These are phyloP conservation scores for Acholoe squamosa DNA, from an alignment of 2,888 invertebrate species.

Conservation along the genomic window DNA sequence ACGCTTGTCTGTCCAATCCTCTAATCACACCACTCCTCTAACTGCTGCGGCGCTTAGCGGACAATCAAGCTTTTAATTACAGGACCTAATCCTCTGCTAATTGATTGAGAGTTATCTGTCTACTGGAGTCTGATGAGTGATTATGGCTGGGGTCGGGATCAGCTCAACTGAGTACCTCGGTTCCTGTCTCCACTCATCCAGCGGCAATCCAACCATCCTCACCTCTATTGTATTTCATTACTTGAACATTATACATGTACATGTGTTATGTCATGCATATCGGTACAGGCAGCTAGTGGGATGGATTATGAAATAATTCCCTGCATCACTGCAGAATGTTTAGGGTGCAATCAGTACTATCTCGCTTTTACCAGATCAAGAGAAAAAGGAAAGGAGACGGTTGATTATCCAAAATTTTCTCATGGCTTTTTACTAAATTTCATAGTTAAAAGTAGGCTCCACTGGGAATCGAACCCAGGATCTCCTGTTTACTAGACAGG, in stretches of 20 bases:
- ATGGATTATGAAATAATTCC: too few relatives aligned
- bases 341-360: too few relatives aligned
- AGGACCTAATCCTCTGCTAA: conserved; percentile 45
- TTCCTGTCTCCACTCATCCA: background rate
- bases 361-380: too few relatives aligned
- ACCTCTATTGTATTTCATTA: background rate
- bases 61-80: conserved; percentile 52
- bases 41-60: conserved; percentile 19
- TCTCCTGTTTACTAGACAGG: too few relatives aligned
- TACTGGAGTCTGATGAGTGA: conserved; percentile 45
- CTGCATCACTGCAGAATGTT: too few relatives aligned
- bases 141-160: conserved; percentile 12
- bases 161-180: background rate
- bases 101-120: conserved; percentile 60
- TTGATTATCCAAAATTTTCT: too few relatives aligned
- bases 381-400: too few relatives aligned
- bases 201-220: background rate
- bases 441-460: too few relatives aligned
- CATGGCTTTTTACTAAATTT: too few relatives aligned
- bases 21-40: background rate
- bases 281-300: too few relatives aligned
- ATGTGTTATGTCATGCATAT: too few relatives aligned
- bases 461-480: too few relatives aligned
- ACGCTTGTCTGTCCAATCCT: background rate
- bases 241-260: background rate